Conservation (phyloP, 2,113 vertebrate species). For the Heterocephalus glaber region DNA sequence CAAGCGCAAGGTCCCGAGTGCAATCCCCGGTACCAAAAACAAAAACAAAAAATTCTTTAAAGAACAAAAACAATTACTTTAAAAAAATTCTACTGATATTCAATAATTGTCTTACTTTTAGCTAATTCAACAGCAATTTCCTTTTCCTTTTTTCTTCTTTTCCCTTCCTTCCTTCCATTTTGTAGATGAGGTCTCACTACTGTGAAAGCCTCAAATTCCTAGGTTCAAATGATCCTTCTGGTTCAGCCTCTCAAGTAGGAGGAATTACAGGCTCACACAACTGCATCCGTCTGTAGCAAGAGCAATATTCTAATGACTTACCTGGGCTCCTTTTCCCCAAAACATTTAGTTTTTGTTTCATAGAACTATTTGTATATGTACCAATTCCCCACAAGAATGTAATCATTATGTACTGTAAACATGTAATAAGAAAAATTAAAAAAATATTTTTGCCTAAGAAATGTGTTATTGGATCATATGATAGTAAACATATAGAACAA, state of each 20-base stretch:
- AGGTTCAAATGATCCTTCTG: background rate
- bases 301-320: slow-evolving; percentile 4
- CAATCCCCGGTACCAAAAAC: too few relatives aligned
- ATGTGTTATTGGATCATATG: background rate
- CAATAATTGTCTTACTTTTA: slow-evolving; percentile 6
- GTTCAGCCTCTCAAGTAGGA: background rate
- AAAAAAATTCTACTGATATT: background rate
- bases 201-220: background rate
- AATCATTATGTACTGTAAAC: background rate
- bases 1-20: too few relatives aligned
- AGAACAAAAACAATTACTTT: background rate
- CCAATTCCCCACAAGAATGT: background rate
- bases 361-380: background rate
- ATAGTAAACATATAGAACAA: slow-evolving; percentile 16
- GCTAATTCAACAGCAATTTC: background rate
- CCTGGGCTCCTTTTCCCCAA: background rate
- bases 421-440: background rate
- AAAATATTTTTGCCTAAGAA: slow-evolving; percentile 10
- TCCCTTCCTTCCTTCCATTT: background rate
- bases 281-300: background rate
- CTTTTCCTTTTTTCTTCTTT: background rate
- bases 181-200: background rate
- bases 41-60: too few relatives aligned
- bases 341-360: slow-evolving; percentile 34
- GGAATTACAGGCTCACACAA: background rate